phyloP scores from a whole-genome alignment of 2,888 invertebrate species.

The Rosalia funebris region DNA sequence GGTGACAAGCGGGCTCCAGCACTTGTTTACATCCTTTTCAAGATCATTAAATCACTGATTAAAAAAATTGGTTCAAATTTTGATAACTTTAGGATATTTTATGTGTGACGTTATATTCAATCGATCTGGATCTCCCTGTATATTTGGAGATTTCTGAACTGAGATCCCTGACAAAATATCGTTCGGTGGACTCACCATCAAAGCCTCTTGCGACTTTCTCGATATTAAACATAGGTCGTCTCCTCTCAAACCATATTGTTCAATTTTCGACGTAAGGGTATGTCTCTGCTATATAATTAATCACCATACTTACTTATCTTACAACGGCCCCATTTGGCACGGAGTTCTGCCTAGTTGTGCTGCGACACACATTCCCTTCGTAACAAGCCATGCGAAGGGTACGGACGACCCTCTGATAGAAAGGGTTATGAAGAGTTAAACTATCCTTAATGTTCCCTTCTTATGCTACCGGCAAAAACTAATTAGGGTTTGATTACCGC shows the following conservation, averaged over 20 bases:
- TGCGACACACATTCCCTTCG: slow-evolving; percentile 14
- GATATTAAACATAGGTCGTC: slow-evolving; percentile 9
- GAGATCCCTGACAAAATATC: too few relatives aligned
- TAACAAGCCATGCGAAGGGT: slow-evolving; percentile 1
- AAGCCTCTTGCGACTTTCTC: slow-evolving; percentile 31
- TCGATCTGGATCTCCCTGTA: too few relatives aligned
- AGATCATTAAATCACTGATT: too few relatives aligned
- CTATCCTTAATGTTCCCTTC: slow-evolving; percentile 24
- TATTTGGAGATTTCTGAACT: too few relatives aligned
- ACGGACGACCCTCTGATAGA: slow-evolving; percentile 6
- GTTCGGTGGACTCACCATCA: background rate
- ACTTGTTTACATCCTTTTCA: too few relatives aligned
- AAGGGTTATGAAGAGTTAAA: slow-evolving; percentile 33
- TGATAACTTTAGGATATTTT: too few relatives aligned
- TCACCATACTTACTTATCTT: slow-evolving; percentile 35
- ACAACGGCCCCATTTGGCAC: slow-evolving; percentile 28
- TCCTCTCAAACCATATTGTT: slow-evolving; percentile 12
- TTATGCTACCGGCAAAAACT: slow-evolving; percentile 20
- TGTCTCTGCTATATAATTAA: slow-evolving; percentile 39
- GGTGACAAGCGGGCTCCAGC: too few relatives aligned
- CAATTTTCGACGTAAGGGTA: slow-evolving; percentile 30
- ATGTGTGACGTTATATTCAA: too few relatives aligned
- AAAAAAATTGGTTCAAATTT: too few relatives aligned
- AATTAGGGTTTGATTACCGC: slow-evolving; percentile 20
- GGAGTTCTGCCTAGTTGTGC: slow-evolving; percentile 16